Evolutionary conservation across 2,113 vertebrate species (phyloP).

Genomic region (Urocitellus parryii): DNA sequence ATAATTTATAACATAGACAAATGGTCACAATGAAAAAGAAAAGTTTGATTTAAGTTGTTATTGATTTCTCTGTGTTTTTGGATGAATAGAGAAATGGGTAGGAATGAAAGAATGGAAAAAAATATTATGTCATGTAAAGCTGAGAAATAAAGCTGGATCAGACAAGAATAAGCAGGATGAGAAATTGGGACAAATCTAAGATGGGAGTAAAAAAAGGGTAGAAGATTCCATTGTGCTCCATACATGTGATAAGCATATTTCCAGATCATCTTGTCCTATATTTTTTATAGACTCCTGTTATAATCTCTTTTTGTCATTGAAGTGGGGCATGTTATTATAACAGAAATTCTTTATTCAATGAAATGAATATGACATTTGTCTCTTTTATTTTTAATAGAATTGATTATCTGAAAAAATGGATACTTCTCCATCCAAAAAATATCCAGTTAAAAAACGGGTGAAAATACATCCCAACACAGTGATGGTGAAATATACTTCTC

Average conservation of each 20-base stretch:
- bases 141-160: conserved; percentile 34
- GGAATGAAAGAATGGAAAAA: conserved; percentile 46
- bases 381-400: conserved; percentile 55
- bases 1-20: conserved; percentile 43
- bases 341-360: conserved; percentile 46
- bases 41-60: conserved; percentile 37
- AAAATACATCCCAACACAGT: conserved; percentile 98
- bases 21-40: conserved; percentile 4
- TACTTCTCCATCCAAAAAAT: conserved; percentile 88
- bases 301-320: conserved; percentile 12
- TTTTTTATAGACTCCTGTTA: not conserved
- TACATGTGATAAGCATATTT: not conserved
- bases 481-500: conserved; percentile 96
- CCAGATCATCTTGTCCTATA: conserved; percentile 11
- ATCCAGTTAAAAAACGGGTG: conserved; percentile 95
- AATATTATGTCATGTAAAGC: conserved; percentile 21
- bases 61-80: conserved; percentile 51
- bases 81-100: not conserved
- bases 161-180: conserved; percentile 37
- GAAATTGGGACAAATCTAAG: not conserved
- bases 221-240: not conserved
- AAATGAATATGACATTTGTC: conserved; percentile 54
- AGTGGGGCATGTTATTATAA: conserved; percentile 17
- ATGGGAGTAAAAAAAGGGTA: not conserved
- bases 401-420: conserved; percentile 91